Evolutionary conservation across 2,113 vertebrate genomes (phyloP).

Genomic region (Laterallus jamaicensis): DNA sequence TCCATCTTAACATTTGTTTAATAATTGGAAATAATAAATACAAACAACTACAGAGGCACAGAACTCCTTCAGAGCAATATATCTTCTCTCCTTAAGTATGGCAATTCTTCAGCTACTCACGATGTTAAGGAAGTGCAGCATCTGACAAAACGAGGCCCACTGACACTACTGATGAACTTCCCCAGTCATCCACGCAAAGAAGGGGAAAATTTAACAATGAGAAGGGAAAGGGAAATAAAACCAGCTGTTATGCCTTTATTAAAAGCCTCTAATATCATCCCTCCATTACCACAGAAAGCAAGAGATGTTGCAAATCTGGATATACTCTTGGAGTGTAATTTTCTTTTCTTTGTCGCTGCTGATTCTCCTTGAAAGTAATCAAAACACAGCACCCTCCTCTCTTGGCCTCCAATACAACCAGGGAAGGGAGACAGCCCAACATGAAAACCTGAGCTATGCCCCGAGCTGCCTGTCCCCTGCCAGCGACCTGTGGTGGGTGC

Average conservation of each 20-base stretch:
- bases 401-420: background rate
- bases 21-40: slow-evolving; percentile 6
- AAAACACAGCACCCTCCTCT: background rate
- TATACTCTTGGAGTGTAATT: background rate
- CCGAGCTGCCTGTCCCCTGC: background rate
- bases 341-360: slow-evolving; percentile 15
- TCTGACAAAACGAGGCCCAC: background rate
- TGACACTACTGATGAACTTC: background rate
- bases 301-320: background rate
- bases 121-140: background rate
- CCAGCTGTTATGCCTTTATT: background rate
- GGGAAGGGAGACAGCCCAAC: background rate
- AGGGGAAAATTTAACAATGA: background rate
- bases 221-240: slow-evolving; percentile 26
- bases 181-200: background rate
- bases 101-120: background rate
- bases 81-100: background rate
- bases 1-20: background rate
- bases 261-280: slow-evolving; percentile 5
- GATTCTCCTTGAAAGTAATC: background rate
- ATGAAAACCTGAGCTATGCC: background rate
- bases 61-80: background rate
- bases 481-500: background rate
- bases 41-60: background rate
- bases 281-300: background rate